phyloP scores from a whole-genome alignment of 2,888 invertebrate genomes.

The Sesia bembeciformis region DNA sequence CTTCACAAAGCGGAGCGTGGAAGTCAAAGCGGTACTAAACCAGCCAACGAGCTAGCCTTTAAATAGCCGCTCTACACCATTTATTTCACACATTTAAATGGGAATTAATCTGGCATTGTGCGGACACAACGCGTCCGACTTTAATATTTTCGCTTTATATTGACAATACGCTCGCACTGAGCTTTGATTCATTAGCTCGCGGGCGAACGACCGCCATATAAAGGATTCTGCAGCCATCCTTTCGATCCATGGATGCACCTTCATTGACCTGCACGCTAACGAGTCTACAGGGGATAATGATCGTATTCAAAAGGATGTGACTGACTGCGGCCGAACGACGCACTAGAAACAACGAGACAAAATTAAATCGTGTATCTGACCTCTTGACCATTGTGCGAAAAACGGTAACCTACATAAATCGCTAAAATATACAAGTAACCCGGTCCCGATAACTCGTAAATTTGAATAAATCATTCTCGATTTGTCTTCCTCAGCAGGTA shows the following conservation, averaged over 20 bases:
- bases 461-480: constrained; percentile 58
- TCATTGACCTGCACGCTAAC: constrained; percentile 58
- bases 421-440: constrained; percentile 41
- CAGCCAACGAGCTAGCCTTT: constrained; percentile 22
- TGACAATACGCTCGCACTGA: constrained; percentile 58
- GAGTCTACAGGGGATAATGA: constrained; percentile 60
- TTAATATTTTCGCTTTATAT: constrained; percentile 59
- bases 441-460: constrained; percentile 47
- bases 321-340: constrained; percentile 16
- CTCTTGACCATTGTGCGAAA: constrained; percentile 30
- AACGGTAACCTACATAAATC: constrained; percentile 48
- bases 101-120: constrained; percentile 63
- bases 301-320: constrained; percentile 48
- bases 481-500: constrained; percentile 64
- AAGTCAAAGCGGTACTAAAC: constrained; percentile 14
- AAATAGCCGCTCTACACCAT: constrained; percentile 30
- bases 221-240: constrained; percentile 56
- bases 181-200: constrained; percentile 64
- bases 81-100: constrained; percentile 62
- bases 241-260: constrained; percentile 58
- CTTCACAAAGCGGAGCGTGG: constrained; percentile 12
- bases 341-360: constrained; percentile 25
- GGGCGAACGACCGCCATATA: constrained; percentile 63
- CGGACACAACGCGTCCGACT: constrained; percentile 33
- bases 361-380: constrained; percentile 25